Evolutionary conservation across 2,113 vertebrate species (phyloP), one percentile per base, ranked within the genome.

Genomic region (Cynocephalus volans): DNA sequence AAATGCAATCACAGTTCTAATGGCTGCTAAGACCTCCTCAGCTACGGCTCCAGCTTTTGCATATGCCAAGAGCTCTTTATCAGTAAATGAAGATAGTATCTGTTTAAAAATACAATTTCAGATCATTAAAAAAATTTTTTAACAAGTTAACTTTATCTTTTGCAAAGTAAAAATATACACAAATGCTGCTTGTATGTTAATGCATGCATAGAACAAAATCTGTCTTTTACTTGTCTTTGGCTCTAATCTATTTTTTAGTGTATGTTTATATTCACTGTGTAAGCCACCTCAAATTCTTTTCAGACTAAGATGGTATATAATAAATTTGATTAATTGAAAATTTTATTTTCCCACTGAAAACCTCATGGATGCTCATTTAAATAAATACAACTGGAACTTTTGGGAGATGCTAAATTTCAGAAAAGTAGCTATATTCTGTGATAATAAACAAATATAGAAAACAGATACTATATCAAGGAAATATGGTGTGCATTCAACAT

Each of bases 11-110:
- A 99, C 99, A 23, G 99, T 99, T 98, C 99, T 99, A 93, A 99
- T 54, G 33, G 99, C 96, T n/a, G 99, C 98, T 18, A 99, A 98
- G 75, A 99, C 99, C 96, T 99, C 99, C 94, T 99, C 99, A 45
- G 99, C 99, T 80, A 99, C 99, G 23, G 99, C 99, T 95, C 99
- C 99, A 64, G 99, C 99, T 98, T 99, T 99, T 91, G 99, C 99
- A 73, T 99, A 99, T 0, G 99, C 99, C 52, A 97, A 97, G 97
- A 99, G 99, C 97, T 99, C 99, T 98, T 99, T 99, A 80, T 98
- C 98, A 8, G 99, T 99, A 98, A 99, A 99, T 26, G 99, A 94
- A 76, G 99, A 98, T 86, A 99, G 97, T 85, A 99, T 97, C 99
- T 99, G 96, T 80, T 97, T 6, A 95, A 95, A 96, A 97, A 60